Base-by-base conservation (phyloP, 2,113 vertebrate genomes). In the Chinchilla lanigera region DNA sequence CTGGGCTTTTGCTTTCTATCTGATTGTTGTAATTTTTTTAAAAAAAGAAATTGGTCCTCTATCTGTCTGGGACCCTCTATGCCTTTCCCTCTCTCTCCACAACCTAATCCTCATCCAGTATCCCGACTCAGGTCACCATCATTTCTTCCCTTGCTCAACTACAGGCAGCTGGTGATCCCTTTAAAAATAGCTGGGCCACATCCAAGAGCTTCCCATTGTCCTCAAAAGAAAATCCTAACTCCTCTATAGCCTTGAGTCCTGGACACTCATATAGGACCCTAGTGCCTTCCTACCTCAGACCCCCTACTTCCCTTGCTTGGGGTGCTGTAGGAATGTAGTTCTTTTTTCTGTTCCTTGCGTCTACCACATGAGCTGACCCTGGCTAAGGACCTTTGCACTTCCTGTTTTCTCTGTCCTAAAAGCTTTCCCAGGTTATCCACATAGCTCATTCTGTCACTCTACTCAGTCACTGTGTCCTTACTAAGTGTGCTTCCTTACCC, bases 1-100 rank as follows among this genome's bases (percentile, higher is more conserved):
- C 1, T 89, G 77, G 63, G 38, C 33, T 91, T 93, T n/a, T n/a
- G 17, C 97, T 88, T 95, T 93, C 63, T 19, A 26, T 85, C 7
- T 84, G 77, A 26, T 67, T 54, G 19, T 90, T 82, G 33, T 19
- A 28, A 35, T 13, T n/a, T 47, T 14, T 24, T 84, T 89, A 67
- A 24, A 75, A 56, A 73, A 52, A 63, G 24, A 65, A 41, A 28
- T n/a, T 26, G 16, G 14, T 11, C 89, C 61, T 86, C 54, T 77
- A 5, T 33, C 65, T 77, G 33, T 52, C 50, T 35, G 35, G 54
- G 38, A 26, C 38, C 35, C 78, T 56, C 5, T 14, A 8, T 73
- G 52, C 20, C 52, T 30, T 0, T 90, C 26, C 69, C n/a, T 52
- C 2, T 47, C 3, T 47, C 12, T 89, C 83, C 20, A 54, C 83